Evolutionary conservation across 2,113 vertebrate genomes (phyloP).

Genomic region (Aegithalos caudatus): DNA sequence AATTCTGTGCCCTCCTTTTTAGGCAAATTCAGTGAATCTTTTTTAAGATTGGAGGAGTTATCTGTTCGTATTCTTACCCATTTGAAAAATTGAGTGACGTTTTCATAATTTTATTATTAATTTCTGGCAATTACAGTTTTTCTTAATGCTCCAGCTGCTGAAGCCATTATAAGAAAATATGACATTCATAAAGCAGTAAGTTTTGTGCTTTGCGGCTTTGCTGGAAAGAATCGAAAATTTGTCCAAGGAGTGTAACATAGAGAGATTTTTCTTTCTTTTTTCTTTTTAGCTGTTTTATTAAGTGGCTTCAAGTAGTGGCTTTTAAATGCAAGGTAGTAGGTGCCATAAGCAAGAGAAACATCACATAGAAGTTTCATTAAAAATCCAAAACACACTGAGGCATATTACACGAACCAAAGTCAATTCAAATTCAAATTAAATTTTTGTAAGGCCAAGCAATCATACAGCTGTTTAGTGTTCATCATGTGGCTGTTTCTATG

Average conservation of each 20-base stretch:
- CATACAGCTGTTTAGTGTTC: neutral
- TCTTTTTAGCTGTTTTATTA: neutral
- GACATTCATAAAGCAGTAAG: neutral
- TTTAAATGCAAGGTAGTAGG: neutral
- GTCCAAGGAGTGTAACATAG: neutral
- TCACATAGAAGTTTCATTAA: neutral
- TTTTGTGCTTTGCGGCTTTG: neutral
- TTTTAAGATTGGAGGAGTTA: neutral
- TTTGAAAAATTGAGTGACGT: neutral
- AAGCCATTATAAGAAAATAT: neutral
- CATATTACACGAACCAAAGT: neutral
- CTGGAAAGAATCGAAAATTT: neutral
- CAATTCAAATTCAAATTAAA: neutral
- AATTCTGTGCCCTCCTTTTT: neutral
- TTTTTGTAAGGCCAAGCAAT: neutral
- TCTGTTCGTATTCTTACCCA: neutral
- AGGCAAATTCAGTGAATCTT: accelerated
- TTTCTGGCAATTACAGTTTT: neutral
- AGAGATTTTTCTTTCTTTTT: neutral
- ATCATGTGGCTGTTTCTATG: neutral
- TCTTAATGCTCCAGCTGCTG: neutral
- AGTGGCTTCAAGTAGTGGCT: neutral
- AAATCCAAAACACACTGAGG: neutral
- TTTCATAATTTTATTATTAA: neutral
- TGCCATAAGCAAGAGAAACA: neutral